A percentile compares a stretch with the other conserved stretches of the same genome.
These are phyloP conservation scores for Platynereis dumerilii DNA, from an alignment of 2,888 invertebrate genomes.

Conservation along the genomic window DNA sequence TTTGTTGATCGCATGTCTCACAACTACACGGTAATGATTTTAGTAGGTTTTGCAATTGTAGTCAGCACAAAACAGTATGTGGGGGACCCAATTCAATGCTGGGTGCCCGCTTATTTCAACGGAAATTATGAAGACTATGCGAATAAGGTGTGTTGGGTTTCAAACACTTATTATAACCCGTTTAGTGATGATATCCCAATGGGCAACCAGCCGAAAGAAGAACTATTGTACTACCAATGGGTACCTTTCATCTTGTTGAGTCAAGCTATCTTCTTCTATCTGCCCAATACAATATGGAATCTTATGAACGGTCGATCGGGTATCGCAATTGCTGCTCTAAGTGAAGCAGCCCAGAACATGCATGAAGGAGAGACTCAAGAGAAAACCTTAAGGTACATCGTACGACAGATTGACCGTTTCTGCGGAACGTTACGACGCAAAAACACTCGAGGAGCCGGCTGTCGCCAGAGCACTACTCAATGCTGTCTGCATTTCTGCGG, in stretches of 20 bases:
- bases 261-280: slow-evolving; percentile 26
- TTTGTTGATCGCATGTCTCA: slow-evolving; percentile 65
- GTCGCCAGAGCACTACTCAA: slow-evolving; percentile 52
- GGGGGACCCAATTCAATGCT: slow-evolving; percentile 95
- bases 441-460: slow-evolving; percentile 53
- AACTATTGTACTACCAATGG: slow-evolving; percentile 30
- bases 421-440: slow-evolving; percentile 61
- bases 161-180: slow-evolving; percentile 66
- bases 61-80: slow-evolving; percentile 95
- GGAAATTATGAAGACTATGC: slow-evolving; percentile 67
- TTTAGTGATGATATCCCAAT: slow-evolving; percentile 61
- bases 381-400: slow-evolving; percentile 61
- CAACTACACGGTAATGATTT: slow-evolving; percentile 69
- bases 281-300: slow-evolving; percentile 26
- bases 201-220: slow-evolving; percentile 57
- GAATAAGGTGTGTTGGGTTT: slow-evolving; percentile 67
- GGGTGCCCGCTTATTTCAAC: slow-evolving; percentile 67
- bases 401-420: slow-evolving; percentile 64
- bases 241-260: slow-evolving; percentile 27
- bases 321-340: slow-evolving; percentile 15
- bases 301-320: slow-evolving; percentile 18
- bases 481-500: slow-evolving; percentile 58
- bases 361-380: slow-evolving; percentile 24
- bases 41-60: slow-evolving; percentile 89
- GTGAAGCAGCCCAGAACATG: slow-evolving; percentile 18